These are phyloP conservation scores for Dolichopus griseipennis DNA, from an alignment of 2,888 invertebrate genomes.

Conservation along the genomic window DNA sequence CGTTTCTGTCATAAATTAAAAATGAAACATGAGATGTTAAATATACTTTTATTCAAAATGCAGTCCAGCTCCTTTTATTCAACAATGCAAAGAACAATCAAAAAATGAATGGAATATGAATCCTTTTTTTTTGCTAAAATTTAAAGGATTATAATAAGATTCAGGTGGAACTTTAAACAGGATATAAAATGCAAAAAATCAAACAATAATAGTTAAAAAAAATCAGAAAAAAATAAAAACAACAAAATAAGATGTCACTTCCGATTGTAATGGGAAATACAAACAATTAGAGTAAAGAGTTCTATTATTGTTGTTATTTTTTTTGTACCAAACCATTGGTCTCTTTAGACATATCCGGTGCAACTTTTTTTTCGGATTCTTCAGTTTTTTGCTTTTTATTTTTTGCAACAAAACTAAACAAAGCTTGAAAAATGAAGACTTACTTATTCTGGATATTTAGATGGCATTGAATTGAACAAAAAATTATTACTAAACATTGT, in stretches of 20 bases:
- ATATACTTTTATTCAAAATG: neutral
- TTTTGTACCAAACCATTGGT: neutral
- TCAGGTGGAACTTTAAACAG: neutral
- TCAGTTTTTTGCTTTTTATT: too few relatives aligned
- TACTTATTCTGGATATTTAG: too few relatives aligned
- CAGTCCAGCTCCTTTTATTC: neutral
- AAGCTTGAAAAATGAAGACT: too few relatives aligned
- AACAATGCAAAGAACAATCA: neutral
- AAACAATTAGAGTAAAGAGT: neutral
- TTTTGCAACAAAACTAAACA: too few relatives aligned
- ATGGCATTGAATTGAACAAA: too few relatives aligned
- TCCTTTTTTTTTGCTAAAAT: neutral
- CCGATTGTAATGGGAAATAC: neutral
- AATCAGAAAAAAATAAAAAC: neutral
- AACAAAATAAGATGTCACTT: neutral
- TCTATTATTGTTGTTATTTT: neutral
- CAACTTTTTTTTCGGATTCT: too few relatives aligned
- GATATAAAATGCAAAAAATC: slow-evolving; percentile 2
- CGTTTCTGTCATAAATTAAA: too few relatives aligned
- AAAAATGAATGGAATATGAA: neutral
- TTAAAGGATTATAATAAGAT: neutral
- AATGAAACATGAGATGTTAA: too few relatives aligned
- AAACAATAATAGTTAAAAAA: neutral
- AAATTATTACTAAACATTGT: too few relatives aligned
- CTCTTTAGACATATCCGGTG: neutral